Evolutionary conservation across 2,113 vertebrate genomes (phyloP), one percentile per base, ranked within the genome.

Genomic region (Bagarius yarrelli): DNA sequence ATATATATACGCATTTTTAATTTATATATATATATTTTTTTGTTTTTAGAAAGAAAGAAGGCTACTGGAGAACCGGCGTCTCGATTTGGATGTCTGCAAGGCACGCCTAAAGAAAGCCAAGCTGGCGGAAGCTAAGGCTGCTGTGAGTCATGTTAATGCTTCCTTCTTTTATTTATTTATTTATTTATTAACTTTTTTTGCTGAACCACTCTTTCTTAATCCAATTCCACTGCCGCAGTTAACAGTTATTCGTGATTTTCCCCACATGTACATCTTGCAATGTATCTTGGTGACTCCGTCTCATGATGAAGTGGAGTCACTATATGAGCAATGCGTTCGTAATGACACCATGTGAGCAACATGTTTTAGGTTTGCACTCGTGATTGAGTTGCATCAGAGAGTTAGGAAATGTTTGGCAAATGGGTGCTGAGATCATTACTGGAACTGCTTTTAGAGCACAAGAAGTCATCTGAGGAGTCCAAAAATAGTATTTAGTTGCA

Each of bases 1-100:
- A n/a, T n/a, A n/a, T n/a, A n/a, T n/a, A n/a, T n/a, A n/a, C n/a
- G n/a, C n/a, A n/a, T n/a, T n/a, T n/a, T 47, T 47, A 47, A 40
- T 4, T 47, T 6, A 40, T 4, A 3, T 4, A 8, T 47, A 47
- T 47, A 47, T 47, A 1, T 47, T 6, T 57, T 76, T 40, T 61
- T 67, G 13, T 34, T 34, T 81, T 0, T 90, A 99, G 98, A 98
- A 97, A 88, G 98, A 99, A 88, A 84, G 94, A 67, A 92, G 95
- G 56, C 94, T 99, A 66, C 91, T 99, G 75, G 93, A 99, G 89
- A 98, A 98, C 87, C 94, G 96, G 0, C 94, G 98, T 1, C 92
- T 99, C 75, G 98, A 99, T 73, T 90, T 99, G 57, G 98, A 99
- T 1, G 95, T 95, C 87, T 96, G 95, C 92, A 99, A 99, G 88